Evolutionary conservation across 2,797 vertebrate genomes (phyloP), one percentile per base, ranked within the genome.

Genomic region (Alectoris magna): DNA sequence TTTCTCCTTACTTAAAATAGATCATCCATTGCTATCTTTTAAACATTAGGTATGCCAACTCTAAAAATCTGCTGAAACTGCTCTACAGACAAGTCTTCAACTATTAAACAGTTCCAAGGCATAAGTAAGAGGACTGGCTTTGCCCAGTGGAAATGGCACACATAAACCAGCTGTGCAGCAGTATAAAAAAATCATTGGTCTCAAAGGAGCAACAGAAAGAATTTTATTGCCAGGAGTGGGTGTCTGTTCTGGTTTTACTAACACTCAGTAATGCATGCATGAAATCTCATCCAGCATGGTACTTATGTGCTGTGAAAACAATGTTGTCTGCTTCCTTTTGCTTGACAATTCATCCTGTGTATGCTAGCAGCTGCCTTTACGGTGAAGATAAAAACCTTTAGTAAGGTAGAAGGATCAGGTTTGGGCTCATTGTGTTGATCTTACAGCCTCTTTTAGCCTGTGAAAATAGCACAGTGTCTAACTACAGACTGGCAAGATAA

Each of bases 221-320:
- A 82, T 94, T 95, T 97, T 96, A 97, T 68, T 94, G 91, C 84
- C 18, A 4, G 48, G 83, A 94, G 76, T 85, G 94, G 94, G 95
- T 94, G 93, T 96, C 96, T 97, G 96, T 91, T 97, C 95, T 96
- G 80, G 87, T 95, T 94, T 97, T 91, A 86, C 94, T 93, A 94
- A 96, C 94, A 94, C 96, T 93, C 85, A 74, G 86, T 94, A 92
- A 96, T 67, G 67, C 93, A 95, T 67, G 88, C 92, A 87, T 90
- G 94, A 95, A 97, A 96, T 95, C 94, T 97, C 93, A 95, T 91
- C 81, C 82, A 95, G 92, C 26, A 62, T 72, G 79, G 89, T 87
- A 94, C 88, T 91, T 90, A 86, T 49, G 38, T 70, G 38, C 91
- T 84, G 58, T 66, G 88, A 92, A 97, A 97, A 95, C 87, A 96